A percentile compares a stretch with the other conserved stretches of the same genome.
phyloP scores from a whole-genome alignment of 2,113 vertebrate genomes.

The Aegotheles bennettii region DNA sequence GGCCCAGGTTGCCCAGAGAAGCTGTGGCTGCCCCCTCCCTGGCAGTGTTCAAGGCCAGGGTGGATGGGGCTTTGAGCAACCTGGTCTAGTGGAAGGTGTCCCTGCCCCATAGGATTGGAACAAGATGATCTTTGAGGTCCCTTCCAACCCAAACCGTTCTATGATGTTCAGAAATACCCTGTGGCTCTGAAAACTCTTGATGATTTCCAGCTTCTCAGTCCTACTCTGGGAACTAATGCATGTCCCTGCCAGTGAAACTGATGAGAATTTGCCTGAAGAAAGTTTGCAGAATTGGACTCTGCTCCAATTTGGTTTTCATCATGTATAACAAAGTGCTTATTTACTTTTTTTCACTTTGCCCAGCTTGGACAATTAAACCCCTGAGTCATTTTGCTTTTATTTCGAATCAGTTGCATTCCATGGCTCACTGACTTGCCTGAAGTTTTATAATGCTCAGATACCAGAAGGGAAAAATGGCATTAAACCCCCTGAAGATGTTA shows the following conservation, averaged over 20 bases:
- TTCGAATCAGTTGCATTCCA: constrained; percentile 20
- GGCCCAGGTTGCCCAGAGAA: no score
- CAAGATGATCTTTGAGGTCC: no score
- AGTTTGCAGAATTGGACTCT: neutral
- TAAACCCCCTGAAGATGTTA: constrained; percentile 17
- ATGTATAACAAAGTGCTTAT: constrained; percentile 37
- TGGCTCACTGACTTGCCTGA: neutral
- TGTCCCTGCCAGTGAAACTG: neutral
- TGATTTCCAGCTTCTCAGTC: neutral
- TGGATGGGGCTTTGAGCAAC: no score
- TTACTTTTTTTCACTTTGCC: constrained; percentile 19
- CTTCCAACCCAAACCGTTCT: no score
- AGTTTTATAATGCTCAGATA: constrained; percentile 23
- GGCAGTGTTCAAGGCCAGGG: no score
- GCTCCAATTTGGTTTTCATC: constrained; percentile 30
- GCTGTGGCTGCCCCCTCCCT: no score
- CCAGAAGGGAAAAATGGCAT: constrained; percentile 18
- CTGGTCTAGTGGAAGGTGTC: no score
- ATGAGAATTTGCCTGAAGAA: constrained; percentile 49
- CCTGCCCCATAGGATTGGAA: no score
- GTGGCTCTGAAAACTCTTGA: constrained; percentile 7
- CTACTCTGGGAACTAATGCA: neutral
- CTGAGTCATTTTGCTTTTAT: constrained; percentile 53
- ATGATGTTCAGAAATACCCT: constrained; percentile 23
- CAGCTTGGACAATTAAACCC: constrained; percentile 46